phyloP scores from a whole-genome alignment of 1,140 invertebrate species.

The Dryas iulia region DNA sequence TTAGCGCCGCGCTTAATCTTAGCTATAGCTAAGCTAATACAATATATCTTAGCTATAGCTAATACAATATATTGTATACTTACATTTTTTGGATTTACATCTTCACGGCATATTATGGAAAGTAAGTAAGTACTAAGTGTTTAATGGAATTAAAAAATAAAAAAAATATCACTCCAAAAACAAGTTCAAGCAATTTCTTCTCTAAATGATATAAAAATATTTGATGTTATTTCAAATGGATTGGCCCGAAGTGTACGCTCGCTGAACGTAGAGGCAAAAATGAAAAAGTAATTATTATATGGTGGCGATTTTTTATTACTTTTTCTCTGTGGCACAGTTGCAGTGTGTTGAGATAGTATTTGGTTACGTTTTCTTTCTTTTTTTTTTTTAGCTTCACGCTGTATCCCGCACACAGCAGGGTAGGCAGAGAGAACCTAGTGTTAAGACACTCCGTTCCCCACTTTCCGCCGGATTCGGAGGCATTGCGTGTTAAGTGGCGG shows the following conservation, averaged over 20 bases:
- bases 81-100: too few species aligned
- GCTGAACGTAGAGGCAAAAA: constrained; percentile 5
- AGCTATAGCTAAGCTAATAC: too few species aligned
- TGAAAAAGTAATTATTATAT: constrained; percentile 17
- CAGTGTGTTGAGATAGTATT: not conserved
- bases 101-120: too few species aligned
- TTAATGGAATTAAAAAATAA: not conserved
- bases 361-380: too few species aligned
- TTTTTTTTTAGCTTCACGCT: too few species aligned
- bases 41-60: too few species aligned
- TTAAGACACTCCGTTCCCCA: too few species aligned
- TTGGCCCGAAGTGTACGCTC: constrained; percentile 7
- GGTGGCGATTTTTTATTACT: not conserved
- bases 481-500: too few species aligned
- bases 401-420: too few species aligned
- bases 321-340: not conserved
- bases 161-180: not conserved
- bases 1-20: too few species aligned
- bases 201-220: constrained; percentile 5
- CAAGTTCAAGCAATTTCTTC: not conserved
- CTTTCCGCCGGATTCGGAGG: too few species aligned
- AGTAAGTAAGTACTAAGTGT: not conserved
- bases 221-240: constrained; percentile 12
- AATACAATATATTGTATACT: too few species aligned
- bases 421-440: not conserved